phyloP scores from a whole-genome alignment of 2,797 vertebrate species.

The Sardinella longiceps region DNA sequence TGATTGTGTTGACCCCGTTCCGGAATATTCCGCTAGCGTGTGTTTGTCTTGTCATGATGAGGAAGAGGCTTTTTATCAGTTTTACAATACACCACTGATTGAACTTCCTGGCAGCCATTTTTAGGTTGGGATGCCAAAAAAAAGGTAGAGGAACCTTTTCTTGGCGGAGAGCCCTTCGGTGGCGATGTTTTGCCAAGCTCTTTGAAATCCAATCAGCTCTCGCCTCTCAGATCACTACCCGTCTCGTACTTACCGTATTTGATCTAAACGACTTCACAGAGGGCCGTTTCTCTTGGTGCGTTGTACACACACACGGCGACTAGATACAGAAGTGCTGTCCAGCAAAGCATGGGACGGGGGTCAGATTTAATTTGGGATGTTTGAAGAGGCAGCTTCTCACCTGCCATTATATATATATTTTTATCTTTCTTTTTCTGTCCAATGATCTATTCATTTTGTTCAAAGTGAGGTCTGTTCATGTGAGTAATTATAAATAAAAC shows the following conservation, averaged over 20 bases:
- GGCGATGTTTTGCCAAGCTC: constrained; percentile 69
- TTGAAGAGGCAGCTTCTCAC: not conserved
- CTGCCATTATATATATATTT: no score
- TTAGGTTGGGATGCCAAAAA: not conserved
- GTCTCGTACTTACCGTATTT: constrained; percentile 60
- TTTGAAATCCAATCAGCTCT: constrained; percentile 81
- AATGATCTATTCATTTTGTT: not conserved
- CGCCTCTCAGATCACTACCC: constrained; percentile 73
- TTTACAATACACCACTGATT: constrained; percentile 76
- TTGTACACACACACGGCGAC: constrained; percentile 25
- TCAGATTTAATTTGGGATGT: not conserved
- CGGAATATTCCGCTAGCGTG: constrained; percentile 3
- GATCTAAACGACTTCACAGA: constrained; percentile 51
- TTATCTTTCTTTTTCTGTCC: not conserved
- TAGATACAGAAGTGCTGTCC: constrained; percentile 24
- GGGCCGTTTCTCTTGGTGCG: not conserved
- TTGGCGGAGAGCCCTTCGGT: constrained; percentile 74
- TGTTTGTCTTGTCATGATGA: constrained; percentile 14
- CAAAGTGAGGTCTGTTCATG: not conserved
- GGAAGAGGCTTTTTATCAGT: constrained; percentile 54
- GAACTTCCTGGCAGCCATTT: constrained; percentile 70
- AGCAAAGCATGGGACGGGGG: not conserved
- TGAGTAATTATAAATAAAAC: not conserved
- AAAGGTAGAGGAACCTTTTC: constrained; percentile 60
- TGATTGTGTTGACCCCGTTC: constrained; percentile 7